Conservation (phyloP, 2,113 vertebrate genomes). For the Rattus norvegicus region DNA sequence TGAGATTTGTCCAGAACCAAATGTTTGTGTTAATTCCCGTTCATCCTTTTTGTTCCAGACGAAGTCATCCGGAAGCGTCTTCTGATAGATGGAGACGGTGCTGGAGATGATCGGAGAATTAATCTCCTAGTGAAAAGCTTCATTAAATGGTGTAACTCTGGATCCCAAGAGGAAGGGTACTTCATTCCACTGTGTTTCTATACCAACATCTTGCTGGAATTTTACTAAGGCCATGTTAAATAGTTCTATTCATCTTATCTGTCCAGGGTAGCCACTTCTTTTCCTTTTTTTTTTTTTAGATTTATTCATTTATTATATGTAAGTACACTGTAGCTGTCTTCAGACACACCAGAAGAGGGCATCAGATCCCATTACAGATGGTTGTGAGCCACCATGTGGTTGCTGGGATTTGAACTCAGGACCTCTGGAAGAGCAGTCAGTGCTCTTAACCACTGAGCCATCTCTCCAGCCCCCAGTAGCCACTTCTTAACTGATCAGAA, state of each 20-base stretch:
- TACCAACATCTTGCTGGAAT: neutral
- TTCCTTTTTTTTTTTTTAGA: too few species aligned
- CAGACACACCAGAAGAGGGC: too few species aligned
- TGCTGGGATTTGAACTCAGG: too few species aligned
- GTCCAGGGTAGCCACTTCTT: neutral
- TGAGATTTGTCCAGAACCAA: neutral
- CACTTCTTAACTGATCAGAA: too few species aligned
- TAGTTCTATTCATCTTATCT: slow-evolving; percentile 3
- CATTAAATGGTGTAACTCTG: slow-evolving; percentile 97
- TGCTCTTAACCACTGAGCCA: too few species aligned
- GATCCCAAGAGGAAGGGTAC: slow-evolving; percentile 95
- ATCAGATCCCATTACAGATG: too few species aligned
- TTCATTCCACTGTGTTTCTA: slow-evolving; percentile 40
- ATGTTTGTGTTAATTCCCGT: neutral
- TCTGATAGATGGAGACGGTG: slow-evolving; percentile 98
- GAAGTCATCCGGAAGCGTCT: slow-evolving; percentile 98
- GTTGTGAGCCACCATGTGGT: too few species aligned
- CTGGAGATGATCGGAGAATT: slow-evolving; percentile 96
- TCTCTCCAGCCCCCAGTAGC: neutral
- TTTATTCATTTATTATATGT: too few species aligned
- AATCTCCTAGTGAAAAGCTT: slow-evolving; percentile 98
- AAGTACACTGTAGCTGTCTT: too few species aligned
- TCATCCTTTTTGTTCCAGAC: slow-evolving; percentile 84
- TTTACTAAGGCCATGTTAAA: neutral
- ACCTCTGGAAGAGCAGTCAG: too few species aligned